Base-by-base conservation (phyloP, 2,888 invertebrate genomes). In the Cheilosia vulpina region DNA sequence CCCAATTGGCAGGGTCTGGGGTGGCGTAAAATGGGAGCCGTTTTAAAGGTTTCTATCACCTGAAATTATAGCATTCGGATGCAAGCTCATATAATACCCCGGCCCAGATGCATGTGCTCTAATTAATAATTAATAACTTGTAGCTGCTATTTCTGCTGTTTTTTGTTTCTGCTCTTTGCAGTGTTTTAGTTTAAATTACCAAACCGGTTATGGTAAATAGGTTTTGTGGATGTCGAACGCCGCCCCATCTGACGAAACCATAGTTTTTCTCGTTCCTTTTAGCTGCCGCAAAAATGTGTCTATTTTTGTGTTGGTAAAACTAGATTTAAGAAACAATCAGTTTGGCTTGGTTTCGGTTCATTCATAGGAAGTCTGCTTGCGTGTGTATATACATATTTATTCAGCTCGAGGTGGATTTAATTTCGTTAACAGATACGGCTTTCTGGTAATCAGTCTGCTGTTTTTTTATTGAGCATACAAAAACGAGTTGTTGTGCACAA, bases 151-250 rank as follows among this genome's bases (percentile, higher is more conserved):
- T 53, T n/a, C 19, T 34, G 63, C 47, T 66, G n/a, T 11, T 38
- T 41, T 66, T 58, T 58, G 41, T 43, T 15, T 45, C 31, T 34
- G n/a, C 15, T 63, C 53, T 65, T 63, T 58, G 17, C 50, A 60
- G 34, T 75, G 69, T 52, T 62, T 79, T 71, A 84, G 53, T 84
- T 76, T 60, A 50, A 80, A 71, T 60, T 55, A 72, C 45, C 63
- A 72, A 79, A 84, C 84, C 47, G 69, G 84, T 84, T 84, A 66
- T 80, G 75, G 43, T 71, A 76, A 80, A 60, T 71, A 65, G 53
- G 53, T 62, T 63, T 60, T 45, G 65, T 53, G 55, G 60, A 55
- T 57, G 38, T 47, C 53, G 11, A 66, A 58, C 69, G 79, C 79
- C 69, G 79, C 79, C 79, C 68, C 75, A 58, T 66, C 75, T 79